Evolutionary conservation across 2,888 invertebrate genomes (phyloP), one percentile per base, ranked within the genome.

Genomic region (Osedax fenrisi): DNA sequence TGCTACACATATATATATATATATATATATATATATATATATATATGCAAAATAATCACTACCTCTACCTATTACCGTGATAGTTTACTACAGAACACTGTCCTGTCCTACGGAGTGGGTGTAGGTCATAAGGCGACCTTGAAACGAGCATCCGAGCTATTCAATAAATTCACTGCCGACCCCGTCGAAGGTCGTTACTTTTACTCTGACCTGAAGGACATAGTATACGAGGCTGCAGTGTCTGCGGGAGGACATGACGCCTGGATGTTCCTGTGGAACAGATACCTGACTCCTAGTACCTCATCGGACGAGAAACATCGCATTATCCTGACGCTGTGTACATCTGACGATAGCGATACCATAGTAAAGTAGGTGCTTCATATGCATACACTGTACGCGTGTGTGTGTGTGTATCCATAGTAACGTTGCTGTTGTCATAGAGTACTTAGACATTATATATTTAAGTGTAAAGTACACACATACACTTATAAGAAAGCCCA

Each of bases 241-340:
- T 5, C 41, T 5, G 41, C 17, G 17, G 41, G 41, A 41, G 41
- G 41, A 10, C 5, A 41, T 10, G 17, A 41, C 5, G 83, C 83
- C 75, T 85, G 85, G 85, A 78, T 82, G 27, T 79, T 77, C 73
- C 80, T 83, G 56, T 84, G 81, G 82, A 70, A 81, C 2, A 76
- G 79, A 62, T 85, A 82, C 77, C 77, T 78, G 17, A 76, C 73
- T 0, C 79, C 81, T 21, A 79, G 75, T 3, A 80, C 82, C 2
- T 82, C 83, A 0, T 80, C 83, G 0, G 84, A 84, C 77, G 81
- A 83, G 17, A 5, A 17, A 10, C 41, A 10, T 17, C 5, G 41
- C 5, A 41, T 41, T 41, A 41, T 41, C 41, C 41, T 41, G 5
- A 41, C 17, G 10, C 17, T 41, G 41, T 41, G 10, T 17, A 41